phyloP scores from a whole-genome alignment of 1,140 invertebrate genomes.

The Cherax destructor region DNA sequence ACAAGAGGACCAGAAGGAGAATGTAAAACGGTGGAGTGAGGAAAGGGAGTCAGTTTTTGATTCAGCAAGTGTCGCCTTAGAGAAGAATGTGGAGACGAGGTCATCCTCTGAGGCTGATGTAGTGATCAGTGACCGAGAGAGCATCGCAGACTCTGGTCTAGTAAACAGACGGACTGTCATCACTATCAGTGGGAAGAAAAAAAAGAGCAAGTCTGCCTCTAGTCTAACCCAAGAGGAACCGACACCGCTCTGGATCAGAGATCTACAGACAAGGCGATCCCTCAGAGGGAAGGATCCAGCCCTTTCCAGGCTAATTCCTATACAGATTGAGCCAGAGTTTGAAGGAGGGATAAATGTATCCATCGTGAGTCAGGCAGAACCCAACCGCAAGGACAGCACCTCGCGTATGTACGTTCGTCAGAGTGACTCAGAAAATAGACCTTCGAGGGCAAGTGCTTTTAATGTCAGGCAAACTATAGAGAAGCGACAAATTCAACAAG shows the following conservation, averaged over 20 bases:
- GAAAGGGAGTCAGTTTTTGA: constrained; percentile 42
- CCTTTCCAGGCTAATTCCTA: constrained; percentile 24
- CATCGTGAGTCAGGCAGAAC: constrained; percentile 54
- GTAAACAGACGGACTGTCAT: constrained; percentile 69
- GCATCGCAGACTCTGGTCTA: constrained; percentile 66
- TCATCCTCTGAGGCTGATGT: constrained; percentile 69
- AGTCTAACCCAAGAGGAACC: constrained; percentile 32
- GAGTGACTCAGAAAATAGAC: constrained; percentile 67
- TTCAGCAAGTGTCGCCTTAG: constrained; percentile 34
- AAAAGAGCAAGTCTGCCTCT: constrained; percentile 70
- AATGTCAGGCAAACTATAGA: constrained; percentile 70
- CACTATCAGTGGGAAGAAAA: constrained; percentile 68
- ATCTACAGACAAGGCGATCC: constrained; percentile 60
- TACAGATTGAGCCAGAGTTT: constrained; percentile 29
- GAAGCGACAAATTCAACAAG: constrained; percentile 70
- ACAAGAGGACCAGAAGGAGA: background rate
- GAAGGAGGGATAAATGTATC: constrained; percentile 64
- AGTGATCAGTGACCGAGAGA: constrained; percentile 70
- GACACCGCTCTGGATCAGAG: constrained; percentile 50
- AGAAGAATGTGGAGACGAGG: constrained; percentile 35
- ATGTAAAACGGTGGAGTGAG: constrained; percentile 18
- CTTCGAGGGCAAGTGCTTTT: constrained; percentile 70
- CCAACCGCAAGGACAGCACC: constrained; percentile 32
- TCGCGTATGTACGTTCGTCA: constrained; percentile 72
- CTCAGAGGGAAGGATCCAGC: constrained; percentile 38